These are phyloP conservation scores for Epizoanthus rinbou DNA, from an alignment of 92 coral and sea anemone genomes.

Conservation along the genomic window DNA sequence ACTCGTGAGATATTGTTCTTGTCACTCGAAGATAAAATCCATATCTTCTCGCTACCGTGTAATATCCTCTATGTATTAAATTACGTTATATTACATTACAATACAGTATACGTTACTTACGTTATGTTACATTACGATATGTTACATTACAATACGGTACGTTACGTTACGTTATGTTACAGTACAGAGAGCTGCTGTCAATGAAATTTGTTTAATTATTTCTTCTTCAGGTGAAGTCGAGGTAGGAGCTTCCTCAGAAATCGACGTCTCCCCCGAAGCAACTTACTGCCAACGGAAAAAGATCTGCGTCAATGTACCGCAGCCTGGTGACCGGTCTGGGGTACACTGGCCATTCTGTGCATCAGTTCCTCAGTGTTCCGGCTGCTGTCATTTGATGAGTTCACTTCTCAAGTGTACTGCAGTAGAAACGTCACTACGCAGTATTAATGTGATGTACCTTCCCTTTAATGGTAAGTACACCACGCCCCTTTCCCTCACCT, in stretches of 20 bases:
- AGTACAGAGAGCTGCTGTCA: too few relatives aligned
- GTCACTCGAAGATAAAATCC: too few relatives aligned
- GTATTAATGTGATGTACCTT: conserved; percentile 13
- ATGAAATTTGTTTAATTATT: too few relatives aligned
- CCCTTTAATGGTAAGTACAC: not conserved
- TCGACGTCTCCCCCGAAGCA: not conserved
- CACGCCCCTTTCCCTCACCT: too few relatives aligned
- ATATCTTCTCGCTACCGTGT: too few relatives aligned
- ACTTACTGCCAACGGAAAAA: not conserved
- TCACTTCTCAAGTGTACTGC: not conserved
- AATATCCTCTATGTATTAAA: too few relatives aligned
- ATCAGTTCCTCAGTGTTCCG: conserved; percentile 12
- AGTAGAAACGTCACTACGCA: not conserved
- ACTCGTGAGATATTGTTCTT: too few relatives aligned
- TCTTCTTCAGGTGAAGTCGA: too few relatives aligned
- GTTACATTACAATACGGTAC: too few relatives aligned
- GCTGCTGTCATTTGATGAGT: conserved; percentile 25
- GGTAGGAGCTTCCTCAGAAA: not conserved
- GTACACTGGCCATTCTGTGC: conserved; percentile 39
- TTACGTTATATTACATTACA: too few relatives aligned
- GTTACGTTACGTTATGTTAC: too few relatives aligned
- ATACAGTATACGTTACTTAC: not conserved
- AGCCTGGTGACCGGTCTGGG: conserved; percentile 20
- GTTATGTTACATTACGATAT: too few relatives aligned
- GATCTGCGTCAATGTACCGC: not conserved